phyloP scores from a whole-genome alignment of 2,888 invertebrate genomes.

The Stenodera caucasica region DNA sequence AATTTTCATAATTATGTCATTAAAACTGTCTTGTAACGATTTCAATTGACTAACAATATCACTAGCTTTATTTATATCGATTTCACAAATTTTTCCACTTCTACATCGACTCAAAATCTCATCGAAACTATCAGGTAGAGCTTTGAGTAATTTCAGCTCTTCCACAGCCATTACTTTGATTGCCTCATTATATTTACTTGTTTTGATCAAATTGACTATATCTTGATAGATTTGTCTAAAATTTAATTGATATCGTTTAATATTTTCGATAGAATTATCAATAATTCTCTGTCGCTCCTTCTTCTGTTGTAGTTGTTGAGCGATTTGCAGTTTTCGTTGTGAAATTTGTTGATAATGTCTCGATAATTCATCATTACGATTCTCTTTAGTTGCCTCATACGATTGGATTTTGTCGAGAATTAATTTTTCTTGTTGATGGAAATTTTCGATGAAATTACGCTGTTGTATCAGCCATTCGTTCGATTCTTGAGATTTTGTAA shows the following conservation, averaged over 20 bases:
- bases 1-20: slow-evolving; percentile 55
- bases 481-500: slow-evolving; percentile 45
- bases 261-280: slow-evolving; percentile 55
- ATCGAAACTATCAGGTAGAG: slow-evolving; percentile 56
- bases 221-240: slow-evolving; percentile 62
- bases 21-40: slow-evolving; percentile 57
- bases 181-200: slow-evolving; percentile 33
- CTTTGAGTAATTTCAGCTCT: slow-evolving; percentile 54
- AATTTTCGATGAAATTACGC: slow-evolving; percentile 50
- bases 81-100: slow-evolving; percentile 55
- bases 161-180: slow-evolving; percentile 43
- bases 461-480: slow-evolving; percentile 48
- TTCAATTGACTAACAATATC: slow-evolving; percentile 39
- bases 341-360: slow-evolving; percentile 53
- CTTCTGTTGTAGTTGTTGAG: slow-evolving; percentile 55
- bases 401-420: slow-evolving; percentile 57
- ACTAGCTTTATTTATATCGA: slow-evolving; percentile 62
- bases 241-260: slow-evolving; percentile 61
- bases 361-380: slow-evolving; percentile 60
- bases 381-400: slow-evolving; percentile 60
- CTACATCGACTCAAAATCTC: slow-evolving; percentile 57
- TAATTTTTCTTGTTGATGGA: slow-evolving; percentile 57
- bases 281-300: slow-evolving; percentile 36
- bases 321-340: slow-evolving; percentile 57
- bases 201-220: slow-evolving; percentile 56